These are phyloP conservation scores for Vanacampus margaritifer DNA, from an alignment of 2,113 vertebrate genomes.

Conservation along the genomic window DNA sequence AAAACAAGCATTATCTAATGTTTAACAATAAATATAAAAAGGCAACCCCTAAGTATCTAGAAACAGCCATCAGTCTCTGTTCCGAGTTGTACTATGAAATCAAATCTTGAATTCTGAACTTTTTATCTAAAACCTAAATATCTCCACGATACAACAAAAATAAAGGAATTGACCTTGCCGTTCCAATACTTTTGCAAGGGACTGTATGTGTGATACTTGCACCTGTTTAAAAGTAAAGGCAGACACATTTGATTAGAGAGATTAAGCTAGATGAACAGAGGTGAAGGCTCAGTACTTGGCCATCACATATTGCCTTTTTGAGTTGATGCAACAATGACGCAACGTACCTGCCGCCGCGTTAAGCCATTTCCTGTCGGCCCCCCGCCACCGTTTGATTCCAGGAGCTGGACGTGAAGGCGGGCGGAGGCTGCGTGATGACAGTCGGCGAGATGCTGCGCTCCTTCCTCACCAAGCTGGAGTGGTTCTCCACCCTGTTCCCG, in stretches of 20 bases:
- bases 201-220: conserved; percentile 23
- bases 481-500: conserved; percentile 97
- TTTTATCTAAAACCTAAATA: too few species aligned
- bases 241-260: conserved; percentile 50
- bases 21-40: too few species aligned
- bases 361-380: conserved; percentile 11
- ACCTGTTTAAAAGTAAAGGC: conserved; percentile 13
- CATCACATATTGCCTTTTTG: conserved; percentile 68
- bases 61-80: too few species aligned
- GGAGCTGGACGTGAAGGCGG: conserved; percentile 98
- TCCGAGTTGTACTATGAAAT: too few species aligned
- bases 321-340: conserved; percentile 35
- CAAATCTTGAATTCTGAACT: too few species aligned
- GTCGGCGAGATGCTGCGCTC: conserved; percentile 97
- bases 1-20: too few species aligned
- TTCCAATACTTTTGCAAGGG: too few species aligned
- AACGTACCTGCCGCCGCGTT: conserved; percentile 16
- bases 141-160: not conserved
- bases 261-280: conserved; percentile 79
- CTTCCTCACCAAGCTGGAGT: conserved; percentile 96
- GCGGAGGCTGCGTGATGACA: conserved; percentile 96
- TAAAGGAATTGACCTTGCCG: too few species aligned
- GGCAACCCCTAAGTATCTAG: too few species aligned
- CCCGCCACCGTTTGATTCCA: conserved; percentile 64
- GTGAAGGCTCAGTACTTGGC: conserved; percentile 78